Base-by-base conservation (phyloP, 2,888 invertebrate genomes). In the Drosophila sordidula region DNA sequence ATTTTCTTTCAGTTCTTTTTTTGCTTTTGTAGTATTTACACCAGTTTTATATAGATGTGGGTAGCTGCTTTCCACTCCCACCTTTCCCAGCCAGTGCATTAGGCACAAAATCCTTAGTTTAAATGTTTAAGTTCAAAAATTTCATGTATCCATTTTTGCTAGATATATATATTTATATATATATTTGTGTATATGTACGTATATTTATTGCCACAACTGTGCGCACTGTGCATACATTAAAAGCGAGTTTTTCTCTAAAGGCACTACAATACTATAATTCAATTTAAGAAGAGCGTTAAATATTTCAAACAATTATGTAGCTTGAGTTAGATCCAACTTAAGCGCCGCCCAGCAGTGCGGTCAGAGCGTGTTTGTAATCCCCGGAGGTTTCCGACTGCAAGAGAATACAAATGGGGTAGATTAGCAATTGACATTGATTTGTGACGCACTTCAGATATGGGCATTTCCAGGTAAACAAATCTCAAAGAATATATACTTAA, bases 301-400 rank as follows among this genome's bases (percentile, higher is more conserved):
- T 58, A 71, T 52, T 61, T 56, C 34, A 29, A 32, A 36, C 14
- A 6, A 44, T 54, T 44, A 42, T 14, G 22, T 12, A 4, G 42
- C 29, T 18, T 22, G n/a, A 11, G 3, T 16, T n/a, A 25, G 18
- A 14, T 44, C 44, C 32, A 42, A n/a, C 14, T 77, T 90, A 90
- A 36, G 87, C 88, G 36, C 78, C 84, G 38, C 90, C 84, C 57
- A 94, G 89, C 8, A 94, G 81, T 25, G 93, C 93, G 29, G 93
- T 87, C 32, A 95, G 89, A 6, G 93, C 93, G 46, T 91, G 92
- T 76, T 93, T 93, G 87, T 94, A 94, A 81, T 94, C 94, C 4
- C 94, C 94, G 38, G 93, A 93, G 16, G 94, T 94, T 86, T 94
- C 94, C 65, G 91, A 91, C 93, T 75, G 75, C 26, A 75, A 77